Base-by-base conservation (phyloP, 2,888 invertebrate species). In the Agriotes lineatus region DNA sequence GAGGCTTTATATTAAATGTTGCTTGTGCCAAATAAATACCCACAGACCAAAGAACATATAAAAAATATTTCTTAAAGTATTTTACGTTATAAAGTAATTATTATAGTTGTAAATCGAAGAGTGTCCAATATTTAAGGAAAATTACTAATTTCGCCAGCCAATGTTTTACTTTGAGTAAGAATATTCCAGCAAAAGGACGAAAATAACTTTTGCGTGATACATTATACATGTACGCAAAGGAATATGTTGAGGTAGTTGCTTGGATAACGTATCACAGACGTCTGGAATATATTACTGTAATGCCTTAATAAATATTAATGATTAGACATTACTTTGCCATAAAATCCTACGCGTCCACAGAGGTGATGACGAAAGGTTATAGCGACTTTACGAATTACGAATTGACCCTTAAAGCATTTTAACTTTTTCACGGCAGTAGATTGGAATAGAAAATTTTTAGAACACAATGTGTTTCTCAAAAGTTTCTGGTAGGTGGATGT, bases 171-270 rank as follows among this genome's bases (percentile, higher is more conserved):
- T 45, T 9, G 48, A 25, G 22, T 10, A 48, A 48, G 22, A 22
- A 22, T 6, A 5, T n/a, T 19, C n/a, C 22, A 2, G 22, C 10
- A 48, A 48, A 12, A 12, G n/a, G 22, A n/a, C n/a, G n/a, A 20
- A 48, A 4, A 9, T 20, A 48, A n/a, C 25, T 16, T 12, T 1
- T 9, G 30, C 25, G 1, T 52, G 10, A 30, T 52, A 52, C 33
- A 52, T 52, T 52, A 52, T 52, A 52, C 52, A 52, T 52, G 52
- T 33, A 52, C 33, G 52, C 52, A 52, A 52, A 52, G 33, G 52
- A 52, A 52, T 33, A 52, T 52, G 52, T 52, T n/a, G n/a, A n/a
- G 33, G 52, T 19, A 30, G 52, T 33, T 30, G 30, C 52, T 52
- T 33, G 33, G 33, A 52, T 14, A 52, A 52, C 52, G 52, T 52